Evolutionary conservation across 1,140 invertebrate genomes (phyloP).

Genomic region (Pseudomyrmex gracilis): DNA sequence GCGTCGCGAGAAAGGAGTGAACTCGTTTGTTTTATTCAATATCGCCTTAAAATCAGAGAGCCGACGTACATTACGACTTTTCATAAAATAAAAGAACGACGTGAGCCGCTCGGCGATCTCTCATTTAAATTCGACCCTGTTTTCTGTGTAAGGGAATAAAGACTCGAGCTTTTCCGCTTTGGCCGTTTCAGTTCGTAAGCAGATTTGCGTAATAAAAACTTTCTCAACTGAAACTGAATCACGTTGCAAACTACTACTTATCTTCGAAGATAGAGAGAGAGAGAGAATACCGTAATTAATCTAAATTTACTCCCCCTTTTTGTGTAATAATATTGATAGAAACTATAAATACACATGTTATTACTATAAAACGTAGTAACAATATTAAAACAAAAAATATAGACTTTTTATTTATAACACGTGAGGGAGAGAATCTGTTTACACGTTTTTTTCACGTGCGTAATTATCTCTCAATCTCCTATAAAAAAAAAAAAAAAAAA

Average conservation of each 20-base stretch:
- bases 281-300: not conserved
- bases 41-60: not conserved
- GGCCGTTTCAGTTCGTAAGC: constrained; percentile 17
- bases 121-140: constrained; percentile 40
- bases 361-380: not conserved
- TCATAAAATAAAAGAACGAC: constrained; percentile 19
- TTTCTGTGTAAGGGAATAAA: constrained; percentile 18
- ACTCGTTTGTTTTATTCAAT: not conserved
- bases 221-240: constrained; percentile 15
- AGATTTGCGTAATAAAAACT: constrained; percentile 35
- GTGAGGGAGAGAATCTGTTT: not conserved
- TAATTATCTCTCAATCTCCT: not conserved
- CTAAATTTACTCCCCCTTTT: constrained; percentile 4
- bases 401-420: constrained; percentile 23
- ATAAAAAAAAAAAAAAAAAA: not conserved
- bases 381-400: not conserved
- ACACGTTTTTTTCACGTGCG: constrained; percentile 6
- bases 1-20: not conserved
- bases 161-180: constrained; percentile 26
- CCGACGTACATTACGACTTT: not conserved
- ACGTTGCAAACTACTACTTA: constrained; percentile 9
- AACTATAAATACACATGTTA: constrained; percentile 16
- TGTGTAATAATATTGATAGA: not conserved
- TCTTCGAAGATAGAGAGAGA: not conserved
- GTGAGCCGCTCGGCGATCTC: not conserved